Evolutionary conservation across 2,888 invertebrate genomes (phyloP), one percentile per base, ranked within the genome.

Genomic region (Conistra vaccinii): DNA sequence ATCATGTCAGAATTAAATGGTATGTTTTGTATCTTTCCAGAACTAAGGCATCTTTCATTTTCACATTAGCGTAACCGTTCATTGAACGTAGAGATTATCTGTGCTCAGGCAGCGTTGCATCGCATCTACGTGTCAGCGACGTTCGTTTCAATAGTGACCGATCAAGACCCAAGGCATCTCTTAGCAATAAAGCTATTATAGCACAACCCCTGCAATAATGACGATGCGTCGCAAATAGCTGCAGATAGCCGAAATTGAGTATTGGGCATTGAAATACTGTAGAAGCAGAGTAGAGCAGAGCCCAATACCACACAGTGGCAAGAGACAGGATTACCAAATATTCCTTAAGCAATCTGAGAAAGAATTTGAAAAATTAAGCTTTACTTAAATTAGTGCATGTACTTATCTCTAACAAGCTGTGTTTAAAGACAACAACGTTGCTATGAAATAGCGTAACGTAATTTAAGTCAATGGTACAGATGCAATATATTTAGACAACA

Each of bases 401-500:
- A 14, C 26, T 55, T 55, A 55, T 51, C 45, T 29, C 17, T 68
- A 78, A 68, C 57, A 68, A 66, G 60, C 32, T 53, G 26, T 26
- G n/a, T 70, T 68, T 68, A 58, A 71, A 60, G n/a, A 42, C 61
- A 78, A 55, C 57, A 39, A 55, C 32, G 62, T 73, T 67, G 39
- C 51, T 14, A 67, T 77, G 48, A 51, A 32, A 53, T 32, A 61
- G 14, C 23, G 12, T 73, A 65, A 65, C 45, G 9, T 48, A 55
- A 58, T 42, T 57, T 32, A 75, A 55, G 42, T 53, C 67, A 67
- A 80, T 58, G 48, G 29, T 60, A 57, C 45, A 53, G 48, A 69
- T 70, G 51, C 42, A 62, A 76, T 63, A 73, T 68, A 81, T 61
- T 69, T 55, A 73, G 45, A 76, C 53, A 73, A 69, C 32, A 65